Evolutionary conservation across 1,140 invertebrate genomes (phyloP), one percentile per base, ranked within the genome.

Genomic region (Calycopis cecrops): DNA sequence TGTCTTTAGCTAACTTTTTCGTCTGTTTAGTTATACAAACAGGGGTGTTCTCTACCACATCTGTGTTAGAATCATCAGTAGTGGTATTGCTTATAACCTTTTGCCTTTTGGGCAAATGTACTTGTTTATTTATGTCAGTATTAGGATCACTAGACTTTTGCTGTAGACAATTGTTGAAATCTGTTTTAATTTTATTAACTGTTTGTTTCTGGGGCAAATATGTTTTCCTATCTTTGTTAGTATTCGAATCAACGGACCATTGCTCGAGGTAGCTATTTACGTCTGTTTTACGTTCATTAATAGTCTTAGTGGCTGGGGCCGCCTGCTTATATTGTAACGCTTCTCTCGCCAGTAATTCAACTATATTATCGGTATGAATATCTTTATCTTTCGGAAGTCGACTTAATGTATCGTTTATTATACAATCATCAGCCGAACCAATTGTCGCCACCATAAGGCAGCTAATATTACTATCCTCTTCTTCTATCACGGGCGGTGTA

Each of bases 361-460:
- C 69, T 14, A 84, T 67, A 52, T 79, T 77, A 61, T 75, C 67
- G 1, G 63, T 35, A 14, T 67, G 53, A 53, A 57, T 62, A n/a
- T 59, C 60, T 62, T 76, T 73, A 9, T 28, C 21, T 28, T 28
- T 28, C 21, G 73, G 66, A 3, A 80, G 35, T 11, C 65, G 44
- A 47, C 79, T 68, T 33, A 79, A 53, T 6, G 74, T 73, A 14
- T 73, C 71, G 49, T 72, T 76, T 28, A 80, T 71, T 1, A 79
- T 57, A 28, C 74, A 74, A 47, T 81, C 72, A 48, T 77, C 69
- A 21, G 69, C 54, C 4, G 70, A 69, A 6, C 67, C 73, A 12
- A 79, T 56, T 9, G 80, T 77, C 10, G 78, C 75, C 3, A 72
- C 58, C 11, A 79, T 48, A 0, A 76, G 44, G 48, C 66, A 74